Conservation (phyloP, 2,113 vertebrate genomes). For the Copsychus sechellarum region DNA sequence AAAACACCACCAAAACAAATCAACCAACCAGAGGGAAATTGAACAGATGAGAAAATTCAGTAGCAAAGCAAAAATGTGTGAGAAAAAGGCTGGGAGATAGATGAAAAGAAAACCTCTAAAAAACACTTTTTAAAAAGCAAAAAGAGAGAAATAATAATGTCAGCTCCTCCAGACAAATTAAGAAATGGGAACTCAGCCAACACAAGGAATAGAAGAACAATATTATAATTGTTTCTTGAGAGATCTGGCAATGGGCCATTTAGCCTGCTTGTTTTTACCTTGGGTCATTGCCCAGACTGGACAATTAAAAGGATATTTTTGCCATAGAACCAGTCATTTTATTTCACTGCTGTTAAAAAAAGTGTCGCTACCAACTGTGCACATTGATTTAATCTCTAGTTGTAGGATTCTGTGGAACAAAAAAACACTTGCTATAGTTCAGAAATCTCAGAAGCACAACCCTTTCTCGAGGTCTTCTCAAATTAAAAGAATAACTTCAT, state of each 20-base stretch:
- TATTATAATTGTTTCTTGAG: conserved; percentile 67
- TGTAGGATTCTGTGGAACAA: conserved; percentile 19
- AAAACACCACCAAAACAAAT: not conserved
- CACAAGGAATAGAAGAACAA: conserved; percentile 43
- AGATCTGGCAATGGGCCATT: conserved; percentile 64
- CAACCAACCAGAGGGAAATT: not conserved
- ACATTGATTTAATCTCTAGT: conserved; percentile 30
- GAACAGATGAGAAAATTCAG: not conserved
- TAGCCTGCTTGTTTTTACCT: conserved; percentile 67
- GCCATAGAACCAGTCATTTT: conserved; percentile 43
- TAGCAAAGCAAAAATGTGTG: not conserved
- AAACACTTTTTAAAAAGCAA: conserved; percentile 33
- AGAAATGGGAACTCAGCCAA: conserved; percentile 65
- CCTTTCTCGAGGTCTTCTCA: not conserved
- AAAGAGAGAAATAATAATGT: conserved; percentile 56
- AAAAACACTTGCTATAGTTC: not conserved
- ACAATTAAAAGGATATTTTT: conserved; percentile 74
- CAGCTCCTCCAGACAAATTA: conserved; percentile 53
- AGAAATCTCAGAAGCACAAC: not conserved
- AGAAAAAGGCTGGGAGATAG: not conserved
- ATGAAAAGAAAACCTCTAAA: conserved; percentile 29
- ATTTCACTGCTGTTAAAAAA: conserved; percentile 58
- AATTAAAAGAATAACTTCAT: not conserved
- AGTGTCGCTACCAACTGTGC: conserved; percentile 31
- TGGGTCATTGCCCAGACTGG: conserved; percentile 68